Base-by-base conservation (phyloP, 2,888 invertebrate species). In the Lasius fuliginosus region DNA sequence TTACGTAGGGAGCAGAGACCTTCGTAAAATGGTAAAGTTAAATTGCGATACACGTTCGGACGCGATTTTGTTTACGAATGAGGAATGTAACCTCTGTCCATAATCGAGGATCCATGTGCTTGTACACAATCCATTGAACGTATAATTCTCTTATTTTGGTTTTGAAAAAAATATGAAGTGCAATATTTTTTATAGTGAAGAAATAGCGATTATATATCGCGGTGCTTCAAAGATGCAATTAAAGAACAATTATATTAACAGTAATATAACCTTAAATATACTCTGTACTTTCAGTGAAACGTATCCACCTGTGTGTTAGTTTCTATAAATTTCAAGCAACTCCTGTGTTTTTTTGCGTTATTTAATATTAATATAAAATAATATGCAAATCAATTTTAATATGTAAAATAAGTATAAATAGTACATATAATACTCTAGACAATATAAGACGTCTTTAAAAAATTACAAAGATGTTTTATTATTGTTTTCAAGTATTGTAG, bases 91-190 rank as follows among this genome's bases (percentile, higher is more conserved):
- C 11, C 15, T 23, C 23, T 33, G 18, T 11, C 5, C 46, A 18
- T 49, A 11, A 5, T 40, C 33, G 12, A 27, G 4, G n/a, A 15
- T 79, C 86, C 90, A 83, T 85, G 90, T 90, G 89, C 75, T 81
- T 23, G 36, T 75, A 60, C 23, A 74, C 60, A 68, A 15, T n/a
- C 5, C 12, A 46, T n/a, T 5, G 9, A 46, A 65, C 30, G 49
- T 71, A 23, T 56, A 0, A 49, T 67, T 53, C 15, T 1, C 9
- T 62, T 49, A 6, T 40, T n/a, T 82, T 23, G 12, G 0, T 33
- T 27, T 12, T 4, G 6, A 15, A 18, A 30, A 8, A 40, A 36
- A 12, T 60, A 36, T 53, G 6, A 64, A 49, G 6, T 40, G 1
- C 6, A 27, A 36, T 49, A 62, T 12, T 36, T 62, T 69, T 49